A percentile compares a stretch with the other conserved stretches of the same genome.
Conservation (phyloP, 2,888 invertebrate genomes). For the Stenoptilia bipunctidactyla region DNA sequence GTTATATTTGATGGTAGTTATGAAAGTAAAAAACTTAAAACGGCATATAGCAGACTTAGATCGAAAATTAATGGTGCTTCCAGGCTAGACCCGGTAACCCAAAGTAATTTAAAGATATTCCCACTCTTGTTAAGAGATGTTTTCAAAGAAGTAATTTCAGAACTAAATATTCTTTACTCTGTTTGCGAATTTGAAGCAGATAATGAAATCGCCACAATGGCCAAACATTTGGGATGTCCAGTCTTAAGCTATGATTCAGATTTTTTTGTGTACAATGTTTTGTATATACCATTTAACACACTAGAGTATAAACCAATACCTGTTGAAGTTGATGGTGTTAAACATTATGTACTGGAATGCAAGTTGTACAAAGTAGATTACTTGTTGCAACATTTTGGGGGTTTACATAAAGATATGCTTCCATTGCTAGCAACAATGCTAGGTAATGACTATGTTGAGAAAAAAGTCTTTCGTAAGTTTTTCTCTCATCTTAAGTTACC, state of each 20-base stretch:
- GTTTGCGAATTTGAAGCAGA: slow-evolving; percentile 93
- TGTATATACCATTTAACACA: slow-evolving; percentile 83
- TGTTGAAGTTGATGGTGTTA: slow-evolving; percentile 28
- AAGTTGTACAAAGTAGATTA: slow-evolving; percentile 80
- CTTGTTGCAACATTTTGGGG: slow-evolving; percentile 75
- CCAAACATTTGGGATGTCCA: slow-evolving; percentile 83
- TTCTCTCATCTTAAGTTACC: slow-evolving; percentile 74
- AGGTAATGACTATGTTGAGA: slow-evolving; percentile 90
- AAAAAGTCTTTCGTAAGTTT: slow-evolving; percentile 77
- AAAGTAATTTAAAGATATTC: slow-evolving; percentile 72
- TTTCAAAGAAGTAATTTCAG: slow-evolving; percentile 77
- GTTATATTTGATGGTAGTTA: slow-evolving; percentile 87
- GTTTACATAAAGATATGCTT: slow-evolving; percentile 75
- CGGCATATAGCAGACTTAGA: slow-evolving; percentile 70
- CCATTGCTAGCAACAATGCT: slow-evolving; percentile 86
- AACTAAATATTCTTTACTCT: slow-evolving; percentile 75
- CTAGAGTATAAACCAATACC: slow-evolving; percentile 62
- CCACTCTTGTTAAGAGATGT: slow-evolving; percentile 82
- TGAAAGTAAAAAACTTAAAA: slow-evolving; percentile 78
- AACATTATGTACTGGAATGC: slow-evolving; percentile 70
- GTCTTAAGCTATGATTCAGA: slow-evolving; percentile 95
- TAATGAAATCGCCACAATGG: slow-evolving; percentile 86
- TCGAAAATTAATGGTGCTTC: slow-evolving; percentile 73
- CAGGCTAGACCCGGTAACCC: slow-evolving; percentile 66
- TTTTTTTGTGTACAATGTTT: slow-evolving; percentile 89